Conservation (phyloP, 1,140 invertebrate species). For the Metopolophium dirhodum region DNA sequence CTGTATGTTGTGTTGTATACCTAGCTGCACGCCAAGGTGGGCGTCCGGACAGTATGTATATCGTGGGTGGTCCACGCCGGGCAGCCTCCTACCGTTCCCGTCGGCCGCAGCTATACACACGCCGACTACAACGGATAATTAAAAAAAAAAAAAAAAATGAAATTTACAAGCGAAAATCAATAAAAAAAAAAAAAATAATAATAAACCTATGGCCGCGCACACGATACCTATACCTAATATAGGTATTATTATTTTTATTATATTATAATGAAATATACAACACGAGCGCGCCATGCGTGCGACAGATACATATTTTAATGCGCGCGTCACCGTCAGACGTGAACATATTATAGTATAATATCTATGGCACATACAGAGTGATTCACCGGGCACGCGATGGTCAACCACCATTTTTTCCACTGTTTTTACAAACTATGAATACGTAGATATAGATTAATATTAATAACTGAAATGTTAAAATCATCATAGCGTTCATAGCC, state of each 20-base stretch:
- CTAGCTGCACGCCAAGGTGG: constrained; percentile 24
- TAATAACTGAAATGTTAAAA: too few relatives aligned
- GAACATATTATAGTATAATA: background rate
- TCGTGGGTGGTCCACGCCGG: constrained; percentile 33
- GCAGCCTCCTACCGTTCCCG: constrained; percentile 42
- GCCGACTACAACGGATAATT: background rate
- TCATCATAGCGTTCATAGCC: too few relatives aligned
- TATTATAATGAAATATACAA: background rate
- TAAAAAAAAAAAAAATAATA: background rate
- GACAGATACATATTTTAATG: background rate
- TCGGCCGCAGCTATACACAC: background rate
- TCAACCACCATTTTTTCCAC: too few relatives aligned
- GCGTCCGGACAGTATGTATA: constrained; percentile 17
- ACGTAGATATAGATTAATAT: too few relatives aligned
- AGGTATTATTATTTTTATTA: background rate
- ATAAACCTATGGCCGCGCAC: background rate
- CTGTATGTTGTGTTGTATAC: background rate
- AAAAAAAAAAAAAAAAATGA: constrained; percentile 17
- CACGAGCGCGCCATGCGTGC: background rate
- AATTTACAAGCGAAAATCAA: constrained; percentile 18
- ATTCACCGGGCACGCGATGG: too few relatives aligned
- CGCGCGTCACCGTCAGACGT: background rate
- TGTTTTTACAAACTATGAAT: too few relatives aligned
- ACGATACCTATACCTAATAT: constrained; percentile 14
- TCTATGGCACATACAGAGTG: too few relatives aligned